These are phyloP conservation scores for Crenichthys baileyi DNA, from an alignment of 2,797 vertebrate species.

Conservation along the genomic window DNA sequence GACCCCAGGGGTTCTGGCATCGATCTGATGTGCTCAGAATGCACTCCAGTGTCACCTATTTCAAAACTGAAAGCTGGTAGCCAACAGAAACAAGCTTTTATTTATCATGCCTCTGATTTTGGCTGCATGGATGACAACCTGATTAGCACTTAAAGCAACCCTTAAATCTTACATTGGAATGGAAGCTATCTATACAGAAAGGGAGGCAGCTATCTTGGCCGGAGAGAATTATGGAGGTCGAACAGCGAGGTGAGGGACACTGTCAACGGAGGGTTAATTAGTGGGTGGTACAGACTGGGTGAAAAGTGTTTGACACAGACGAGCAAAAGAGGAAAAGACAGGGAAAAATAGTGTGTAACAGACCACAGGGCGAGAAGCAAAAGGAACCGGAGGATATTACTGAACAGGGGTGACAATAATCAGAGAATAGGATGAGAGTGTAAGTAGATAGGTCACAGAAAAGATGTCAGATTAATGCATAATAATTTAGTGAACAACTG, in stretches of 20 bases:
- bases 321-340: constrained; percentile 27
- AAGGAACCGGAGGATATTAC: constrained; percentile 39
- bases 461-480: constrained; percentile 48
- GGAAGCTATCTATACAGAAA: constrained; percentile 58
- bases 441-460: constrained; percentile 48
- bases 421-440: constrained; percentile 42
- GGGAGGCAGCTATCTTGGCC: constrained; percentile 39
- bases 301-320: constrained; percentile 39
- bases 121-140: constrained; percentile 78
- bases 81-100: constrained; percentile 76
- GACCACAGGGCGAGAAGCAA: constrained; percentile 46
- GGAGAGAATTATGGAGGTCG: constrained; percentile 52
- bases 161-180: constrained; percentile 73
- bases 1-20: constrained; percentile 80
- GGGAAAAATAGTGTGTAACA: constrained; percentile 21
- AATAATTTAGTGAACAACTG: constrained; percentile 53
- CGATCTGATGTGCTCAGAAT: constrained; percentile 77
- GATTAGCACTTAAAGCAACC: constrained; percentile 80
- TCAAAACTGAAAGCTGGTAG: constrained; percentile 69
- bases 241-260: constrained; percentile 59
- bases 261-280: constrained; percentile 68
- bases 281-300: constrained; percentile 46
- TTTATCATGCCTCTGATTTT: constrained; percentile 80
- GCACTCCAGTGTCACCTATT: constrained; percentile 79
- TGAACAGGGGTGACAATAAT: constrained; percentile 42